phyloP scores from a whole-genome alignment of 2,113 vertebrate genomes.

The Amblyornis subalaris region DNA sequence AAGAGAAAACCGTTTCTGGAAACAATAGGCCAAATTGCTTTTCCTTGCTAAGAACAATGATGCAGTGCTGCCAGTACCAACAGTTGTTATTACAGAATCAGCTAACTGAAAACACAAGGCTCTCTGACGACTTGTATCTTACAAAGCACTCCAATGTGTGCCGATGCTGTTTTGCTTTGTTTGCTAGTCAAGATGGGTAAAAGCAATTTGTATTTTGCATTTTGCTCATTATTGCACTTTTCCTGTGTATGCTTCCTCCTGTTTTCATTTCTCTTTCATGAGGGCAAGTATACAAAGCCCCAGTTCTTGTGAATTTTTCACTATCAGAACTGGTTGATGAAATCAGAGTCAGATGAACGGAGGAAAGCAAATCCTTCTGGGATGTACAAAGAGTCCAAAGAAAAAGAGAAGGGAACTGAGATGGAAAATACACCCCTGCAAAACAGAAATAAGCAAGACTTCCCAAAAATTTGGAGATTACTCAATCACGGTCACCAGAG shows the following conservation, averaged over 20 bases:
- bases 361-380: background rate
- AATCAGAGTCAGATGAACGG: background rate
- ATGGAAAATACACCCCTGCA: background rate
- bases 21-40: constrained; percentile 52
- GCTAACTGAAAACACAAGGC: constrained; percentile 52
- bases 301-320: background rate
- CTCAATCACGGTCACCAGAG: accelerated
- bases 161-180: background rate
- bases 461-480: background rate
- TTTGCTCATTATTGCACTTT: constrained; percentile 21
- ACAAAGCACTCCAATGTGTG: background rate
- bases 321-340: background rate
- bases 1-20: constrained; percentile 45
- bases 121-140: background rate
- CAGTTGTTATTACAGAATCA: constrained; percentile 57
- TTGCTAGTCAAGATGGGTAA: constrained; percentile 15
- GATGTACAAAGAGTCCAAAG: background rate
- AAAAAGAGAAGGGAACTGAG: background rate
- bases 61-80: constrained; percentile 38
- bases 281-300: background rate
- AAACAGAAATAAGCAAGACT: background rate
- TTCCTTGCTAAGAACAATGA: constrained; percentile 48
- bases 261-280: background rate
- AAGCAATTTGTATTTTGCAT: constrained; percentile 29
- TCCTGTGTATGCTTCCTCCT: background rate